Evolutionary conservation across 1,140 invertebrate species (phyloP).

Genomic region (Reticulitermes speratus): DNA sequence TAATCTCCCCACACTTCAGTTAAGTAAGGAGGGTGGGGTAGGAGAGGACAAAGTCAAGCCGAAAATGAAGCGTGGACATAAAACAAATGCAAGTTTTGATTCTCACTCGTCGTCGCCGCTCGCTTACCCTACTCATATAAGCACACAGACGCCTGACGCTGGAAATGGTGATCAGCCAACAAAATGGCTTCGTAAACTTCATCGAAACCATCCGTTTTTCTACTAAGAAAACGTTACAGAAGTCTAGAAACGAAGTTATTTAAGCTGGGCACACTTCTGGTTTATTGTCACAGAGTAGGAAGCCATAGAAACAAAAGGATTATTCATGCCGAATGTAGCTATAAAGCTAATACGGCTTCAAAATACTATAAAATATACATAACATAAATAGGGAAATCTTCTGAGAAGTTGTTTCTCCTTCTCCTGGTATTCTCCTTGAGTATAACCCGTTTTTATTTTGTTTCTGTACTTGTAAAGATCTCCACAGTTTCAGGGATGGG

Average conservation of each 20-base stretch:
- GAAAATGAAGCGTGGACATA: background rate
- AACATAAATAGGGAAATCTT: background rate
- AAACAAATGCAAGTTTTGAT: background rate
- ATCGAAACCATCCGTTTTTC: background rate
- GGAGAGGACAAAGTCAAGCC: background rate
- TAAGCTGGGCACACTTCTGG: background rate
- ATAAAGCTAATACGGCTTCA: background rate
- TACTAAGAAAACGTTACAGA: background rate
- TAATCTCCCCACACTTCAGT: background rate
- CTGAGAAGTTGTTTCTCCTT: background rate
- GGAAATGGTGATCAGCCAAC: background rate
- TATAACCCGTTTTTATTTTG: background rate
- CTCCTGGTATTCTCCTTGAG: background rate
- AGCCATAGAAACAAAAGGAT: background rate
- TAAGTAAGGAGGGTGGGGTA: background rate
- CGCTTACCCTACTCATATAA: background rate
- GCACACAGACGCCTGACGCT: background rate
- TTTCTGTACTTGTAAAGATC: background rate
- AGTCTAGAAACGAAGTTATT: background rate
- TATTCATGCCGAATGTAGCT: background rate
- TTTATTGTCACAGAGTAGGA: background rate
- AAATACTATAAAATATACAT: conserved; percentile 15
- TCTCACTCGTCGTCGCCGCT: background rate
- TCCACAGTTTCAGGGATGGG: background rate
- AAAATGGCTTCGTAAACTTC: background rate